Conservation (phyloP, 2,888 invertebrate genomes). For the Malacosoma neustria region DNA sequence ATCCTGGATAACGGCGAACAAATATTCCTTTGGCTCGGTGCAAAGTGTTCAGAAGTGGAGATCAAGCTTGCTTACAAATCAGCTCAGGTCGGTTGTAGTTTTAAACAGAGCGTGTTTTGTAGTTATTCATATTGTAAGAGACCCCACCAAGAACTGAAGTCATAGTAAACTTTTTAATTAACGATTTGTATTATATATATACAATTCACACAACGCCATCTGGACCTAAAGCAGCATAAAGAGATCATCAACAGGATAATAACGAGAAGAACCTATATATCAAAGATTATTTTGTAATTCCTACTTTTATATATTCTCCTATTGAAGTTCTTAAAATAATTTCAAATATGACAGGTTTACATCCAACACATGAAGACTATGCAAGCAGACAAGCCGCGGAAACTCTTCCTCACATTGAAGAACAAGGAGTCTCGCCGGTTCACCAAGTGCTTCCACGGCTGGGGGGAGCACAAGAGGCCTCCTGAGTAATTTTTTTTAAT, state of each 20-base stretch:
- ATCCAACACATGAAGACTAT: constrained; percentile 97
- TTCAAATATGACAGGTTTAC: constrained; percentile 82
- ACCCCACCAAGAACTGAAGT: too few relatives aligned
- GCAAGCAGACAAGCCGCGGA: constrained; percentile 92
- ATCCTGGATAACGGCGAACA: constrained; percentile 98
- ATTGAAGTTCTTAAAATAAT: neutral
- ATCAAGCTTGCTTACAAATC: constrained; percentile 99
- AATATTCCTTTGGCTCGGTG: constrained; percentile 98
- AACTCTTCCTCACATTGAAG: constrained; percentile 95
- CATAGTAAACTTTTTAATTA: too few relatives aligned
- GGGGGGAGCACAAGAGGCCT: constrained; percentile 92
- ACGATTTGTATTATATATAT: too few relatives aligned
- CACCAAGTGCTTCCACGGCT: constrained; percentile 99
- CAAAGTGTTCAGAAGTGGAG: constrained; percentile 98
- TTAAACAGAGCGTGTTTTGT: constrained; percentile 81
- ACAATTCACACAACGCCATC: too few relatives aligned
- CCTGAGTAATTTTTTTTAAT: too few relatives aligned
- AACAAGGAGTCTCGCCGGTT: constrained; percentile 97
- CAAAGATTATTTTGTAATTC: too few relatives aligned
- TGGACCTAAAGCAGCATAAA: too few relatives aligned
- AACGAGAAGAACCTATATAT: too few relatives aligned
- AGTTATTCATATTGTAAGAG: too few relatives aligned
- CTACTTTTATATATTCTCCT: constrained; percentile 3
- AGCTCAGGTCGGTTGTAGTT: constrained; percentile 82
- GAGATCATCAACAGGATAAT: too few relatives aligned